A percentile compares a stretch with the other conserved stretches of the same genome.
Conservation (phyloP, 2,888 invertebrate species). For the Heteromurus nitidus region DNA sequence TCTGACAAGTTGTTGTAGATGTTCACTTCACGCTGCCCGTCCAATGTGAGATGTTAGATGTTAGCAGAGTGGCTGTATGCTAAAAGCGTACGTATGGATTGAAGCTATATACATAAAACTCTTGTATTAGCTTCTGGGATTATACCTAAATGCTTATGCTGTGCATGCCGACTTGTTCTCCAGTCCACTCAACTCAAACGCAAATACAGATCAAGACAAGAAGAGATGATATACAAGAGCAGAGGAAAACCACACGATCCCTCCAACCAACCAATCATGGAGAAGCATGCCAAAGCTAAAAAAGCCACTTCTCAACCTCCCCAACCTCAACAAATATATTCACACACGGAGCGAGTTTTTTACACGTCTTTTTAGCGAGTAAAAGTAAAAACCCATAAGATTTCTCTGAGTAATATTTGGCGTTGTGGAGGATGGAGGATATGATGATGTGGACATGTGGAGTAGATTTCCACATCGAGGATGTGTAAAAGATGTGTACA, state of each 20-base stretch:
- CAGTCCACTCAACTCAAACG: background rate
- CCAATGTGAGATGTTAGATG: background rate
- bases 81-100: background rate
- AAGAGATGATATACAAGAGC: background rate
- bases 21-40: conserved; percentile 14
- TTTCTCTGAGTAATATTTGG: too few relatives aligned
- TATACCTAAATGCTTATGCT: too few relatives aligned
- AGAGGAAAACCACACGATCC: conserved; percentile 35
- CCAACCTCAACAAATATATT: too few relatives aligned
- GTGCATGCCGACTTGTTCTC: too few relatives aligned
- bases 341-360: too few relatives aligned
- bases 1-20: conserved; percentile 38
- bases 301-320: background rate
- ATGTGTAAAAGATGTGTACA: too few relatives aligned
- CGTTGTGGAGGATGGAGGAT: too few relatives aligned
- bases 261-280: conserved; percentile 24
- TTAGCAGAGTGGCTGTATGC: background rate
- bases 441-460: too few relatives aligned
- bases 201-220: too few relatives aligned
- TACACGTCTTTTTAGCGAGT: background rate
- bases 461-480: too few relatives aligned
- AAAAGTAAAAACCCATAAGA: background rate
- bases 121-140: too few relatives aligned
- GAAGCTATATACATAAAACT: too few relatives aligned
- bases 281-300: background rate